Percentiles rank a stretch among this genome's conserved stretches.
Evolutionary conservation across 2,888 invertebrate genomes (phyloP).

Genomic region (Hirtodrosophila histrioides): DNA sequence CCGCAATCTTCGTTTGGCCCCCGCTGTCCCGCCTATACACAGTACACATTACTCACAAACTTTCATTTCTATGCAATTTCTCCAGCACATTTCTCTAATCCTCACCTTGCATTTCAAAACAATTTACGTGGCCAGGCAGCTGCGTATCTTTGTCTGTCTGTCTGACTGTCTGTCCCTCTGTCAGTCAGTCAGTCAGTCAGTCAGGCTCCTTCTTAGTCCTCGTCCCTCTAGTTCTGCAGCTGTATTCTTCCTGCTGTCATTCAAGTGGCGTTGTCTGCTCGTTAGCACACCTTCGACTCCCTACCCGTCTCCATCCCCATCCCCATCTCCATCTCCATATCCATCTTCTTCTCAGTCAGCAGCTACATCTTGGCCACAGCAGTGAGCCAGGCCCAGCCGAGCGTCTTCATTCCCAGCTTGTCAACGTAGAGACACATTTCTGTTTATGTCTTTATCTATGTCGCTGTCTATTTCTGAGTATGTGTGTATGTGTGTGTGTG

Average conservation of each 20-base stretch:
- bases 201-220: conserved; percentile 1
- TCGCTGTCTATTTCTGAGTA: conserved; percentile 2
- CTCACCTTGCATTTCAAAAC: conserved; percentile 74
- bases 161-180: conserved; percentile 13
- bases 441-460: conserved; percentile 46
- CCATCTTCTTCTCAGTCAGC: conserved; percentile 1
- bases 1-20: conserved; percentile 3
- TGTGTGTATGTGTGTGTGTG: conserved; percentile 9
- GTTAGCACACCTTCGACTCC: conserved; percentile 63
- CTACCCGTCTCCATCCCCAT: conserved; percentile 9
- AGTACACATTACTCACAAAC: conserved; percentile 59
- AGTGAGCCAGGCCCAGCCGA: conserved; percentile 29
- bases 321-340: not conserved
- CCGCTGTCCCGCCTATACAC: not conserved
- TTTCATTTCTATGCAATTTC: conserved; percentile 66
- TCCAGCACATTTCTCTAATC: conserved; percentile 67
- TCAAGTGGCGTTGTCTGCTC: conserved; percentile 76
- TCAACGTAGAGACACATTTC: conserved; percentile 50
- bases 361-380: conserved; percentile 31
- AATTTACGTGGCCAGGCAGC: conserved; percentile 66
- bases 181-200: conserved; percentile 14
- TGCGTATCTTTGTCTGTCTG: conserved; percentile 17
- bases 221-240: conserved; percentile 22
- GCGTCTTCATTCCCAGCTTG: conserved; percentile 60
- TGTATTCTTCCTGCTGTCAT: conserved; percentile 63